Percentiles rank a stretch among this genome's conserved stretches.
Conservation (phyloP, 2,888 invertebrate species). For the Exocentrus adspersus region DNA sequence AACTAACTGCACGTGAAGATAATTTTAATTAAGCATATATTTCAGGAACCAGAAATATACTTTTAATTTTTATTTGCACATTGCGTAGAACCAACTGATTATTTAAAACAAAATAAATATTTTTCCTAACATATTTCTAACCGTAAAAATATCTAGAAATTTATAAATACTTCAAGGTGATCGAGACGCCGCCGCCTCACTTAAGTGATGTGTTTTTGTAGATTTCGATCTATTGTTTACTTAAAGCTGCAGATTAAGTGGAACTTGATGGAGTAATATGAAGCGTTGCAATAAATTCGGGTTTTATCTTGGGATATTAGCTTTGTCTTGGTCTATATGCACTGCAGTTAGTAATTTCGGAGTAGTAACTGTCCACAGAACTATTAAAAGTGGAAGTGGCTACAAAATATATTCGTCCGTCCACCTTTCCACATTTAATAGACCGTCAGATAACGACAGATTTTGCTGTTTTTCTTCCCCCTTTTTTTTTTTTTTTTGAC, state of each 20-base stretch:
- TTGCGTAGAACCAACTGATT: conserved; percentile 8
- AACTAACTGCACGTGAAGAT: not conserved
- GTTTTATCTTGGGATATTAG: not conserved
- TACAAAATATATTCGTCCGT: too few species aligned
- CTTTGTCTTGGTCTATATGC: too few species aligned
- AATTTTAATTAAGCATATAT: conserved; percentile 3
- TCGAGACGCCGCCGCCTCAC: conserved; percentile 6
- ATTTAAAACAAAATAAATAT: conserved; percentile 21
- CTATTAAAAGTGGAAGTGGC: too few species aligned
- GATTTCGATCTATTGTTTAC: conserved; percentile 14
- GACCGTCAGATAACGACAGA: too few species aligned
- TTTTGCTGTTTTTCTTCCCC: too few species aligned
- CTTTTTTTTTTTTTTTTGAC: too few species aligned
- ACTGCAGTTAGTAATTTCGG: too few species aligned
- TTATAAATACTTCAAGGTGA: conserved; percentile 24
- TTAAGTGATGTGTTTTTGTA: conserved; percentile 17
- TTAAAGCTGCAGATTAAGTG: conserved; percentile 9
- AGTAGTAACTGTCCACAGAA: too few species aligned
- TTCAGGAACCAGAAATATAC: not conserved
- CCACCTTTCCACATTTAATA: too few species aligned
- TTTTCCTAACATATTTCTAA: conserved; percentile 11
- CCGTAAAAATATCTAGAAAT: conserved; percentile 14
- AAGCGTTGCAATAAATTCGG: not conserved
- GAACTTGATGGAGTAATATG: conserved; percentile 1
- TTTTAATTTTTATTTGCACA: conserved; percentile 2